phyloP scores from a whole-genome alignment of 2,797 vertebrate species.

The Rhabdomys pumilio region DNA sequence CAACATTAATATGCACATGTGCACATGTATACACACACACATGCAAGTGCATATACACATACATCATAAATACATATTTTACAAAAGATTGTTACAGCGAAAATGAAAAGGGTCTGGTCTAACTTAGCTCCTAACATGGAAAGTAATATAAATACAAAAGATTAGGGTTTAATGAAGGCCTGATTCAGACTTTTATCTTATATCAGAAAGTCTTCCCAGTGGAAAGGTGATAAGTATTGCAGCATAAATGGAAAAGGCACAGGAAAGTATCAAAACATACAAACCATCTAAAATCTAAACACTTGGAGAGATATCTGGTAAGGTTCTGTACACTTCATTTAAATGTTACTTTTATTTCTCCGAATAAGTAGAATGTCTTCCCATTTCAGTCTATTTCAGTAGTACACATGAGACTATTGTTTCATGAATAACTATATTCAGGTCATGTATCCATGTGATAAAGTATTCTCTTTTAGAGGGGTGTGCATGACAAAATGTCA shows the following conservation, averaged over 20 bases:
- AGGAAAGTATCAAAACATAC: constrained; percentile 37
- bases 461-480: neutral
- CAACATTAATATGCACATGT: neutral
- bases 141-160: neutral
- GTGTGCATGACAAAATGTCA: neutral
- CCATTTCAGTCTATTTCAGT: constrained; percentile 48
- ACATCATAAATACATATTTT: neutral
- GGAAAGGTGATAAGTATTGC: neutral
- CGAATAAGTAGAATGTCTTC: neutral
- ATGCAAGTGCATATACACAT: neutral
- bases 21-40: neutral
- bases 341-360: constrained; percentile 51
- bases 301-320: constrained; percentile 20
- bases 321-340: constrained; percentile 30
- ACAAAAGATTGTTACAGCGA: neutral
- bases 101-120: neutral
- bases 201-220: constrained; percentile 13
- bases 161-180: neutral
- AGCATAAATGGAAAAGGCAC: neutral
- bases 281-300: constrained; percentile 44
- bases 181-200: constrained; percentile 18
- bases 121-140: neutral
- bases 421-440: neutral
- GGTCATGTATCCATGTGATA: constrained; percentile 29
- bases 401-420: neutral